Percentiles rank a stretch among this genome's conserved stretches.
Evolutionary conservation across 2,888 invertebrate genomes (phyloP).

Genomic region (Diarsia mendica): DNA sequence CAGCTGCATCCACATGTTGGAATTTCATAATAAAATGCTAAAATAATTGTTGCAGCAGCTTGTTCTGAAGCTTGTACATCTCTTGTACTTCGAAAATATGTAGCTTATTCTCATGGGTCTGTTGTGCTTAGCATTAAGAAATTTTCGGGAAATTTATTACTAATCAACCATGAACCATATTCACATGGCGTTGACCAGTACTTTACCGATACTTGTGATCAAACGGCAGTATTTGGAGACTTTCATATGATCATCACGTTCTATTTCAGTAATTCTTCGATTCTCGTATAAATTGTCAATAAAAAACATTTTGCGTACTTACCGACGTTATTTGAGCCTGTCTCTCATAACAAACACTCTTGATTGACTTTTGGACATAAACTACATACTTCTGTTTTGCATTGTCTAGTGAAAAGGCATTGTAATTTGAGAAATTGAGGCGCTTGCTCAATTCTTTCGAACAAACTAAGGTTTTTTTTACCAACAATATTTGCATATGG

Average conservation of each 20-base stretch:
- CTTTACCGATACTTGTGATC: neutral
- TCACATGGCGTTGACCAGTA: neutral
- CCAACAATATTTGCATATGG: constrained; percentile 37
- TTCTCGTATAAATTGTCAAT: neutral
- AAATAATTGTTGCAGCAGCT: too few species aligned
- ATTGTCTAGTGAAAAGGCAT: constrained; percentile 14
- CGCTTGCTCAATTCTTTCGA: constrained; percentile 26
- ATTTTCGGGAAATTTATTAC: neutral
- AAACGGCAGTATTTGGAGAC: neutral
- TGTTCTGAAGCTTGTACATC: neutral
- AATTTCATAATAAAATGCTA: neutral
- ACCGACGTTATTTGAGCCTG: neutral
- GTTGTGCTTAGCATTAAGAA: neutral
- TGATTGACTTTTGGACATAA: constrained; percentile 9
- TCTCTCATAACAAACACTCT: neutral
- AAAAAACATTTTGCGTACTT: neutral
- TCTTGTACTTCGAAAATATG: neutral
- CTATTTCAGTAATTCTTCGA: neutral
- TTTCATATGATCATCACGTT: too few species aligned
- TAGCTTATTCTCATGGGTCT: neutral
- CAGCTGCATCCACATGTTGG: constrained; percentile 11
- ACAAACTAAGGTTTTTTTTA: constrained; percentile 38
- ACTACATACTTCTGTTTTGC: constrained; percentile 2
- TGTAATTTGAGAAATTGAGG: constrained; percentile 50
- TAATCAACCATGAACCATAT: neutral